Percentiles rank a stretch among this genome's conserved stretches.
Conservation (phyloP, 2,888 invertebrate genomes). For the Crocallis elinguaria region DNA sequence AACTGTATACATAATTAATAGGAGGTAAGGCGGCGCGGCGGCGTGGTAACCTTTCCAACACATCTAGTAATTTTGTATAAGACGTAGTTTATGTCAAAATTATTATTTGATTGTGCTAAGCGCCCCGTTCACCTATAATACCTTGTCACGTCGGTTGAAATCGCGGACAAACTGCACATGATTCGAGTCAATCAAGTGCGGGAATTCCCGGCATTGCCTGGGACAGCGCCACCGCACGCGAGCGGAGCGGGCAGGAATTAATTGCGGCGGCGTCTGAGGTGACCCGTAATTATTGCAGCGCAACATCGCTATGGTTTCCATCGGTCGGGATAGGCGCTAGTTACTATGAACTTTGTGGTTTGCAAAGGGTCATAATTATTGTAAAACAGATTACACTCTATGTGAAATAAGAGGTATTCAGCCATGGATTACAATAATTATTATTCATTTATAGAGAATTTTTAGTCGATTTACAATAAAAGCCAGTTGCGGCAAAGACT, state of each 20-base stretch:
- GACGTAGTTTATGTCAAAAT: too few species aligned
- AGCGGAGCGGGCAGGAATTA: slow-evolving; percentile 59
- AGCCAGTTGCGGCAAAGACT: too few species aligned
- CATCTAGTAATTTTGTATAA: too few species aligned
- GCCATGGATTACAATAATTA: too few species aligned
- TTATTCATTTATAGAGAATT: too few species aligned
- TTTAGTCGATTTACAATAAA: too few species aligned
- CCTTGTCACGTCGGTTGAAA: neutral
- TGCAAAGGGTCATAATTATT: neutral
- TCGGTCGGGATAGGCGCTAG: neutral
- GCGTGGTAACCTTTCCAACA: too few species aligned
- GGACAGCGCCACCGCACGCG: slow-evolving; percentile 62
- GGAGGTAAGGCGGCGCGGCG: too few species aligned
- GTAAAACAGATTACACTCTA: too few species aligned
- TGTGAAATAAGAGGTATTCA: too few species aligned
- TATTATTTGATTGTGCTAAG: too few species aligned
- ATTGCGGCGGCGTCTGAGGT: slow-evolving; percentile 72
- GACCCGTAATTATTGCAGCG: slow-evolving; percentile 64
- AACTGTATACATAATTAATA: too few species aligned
- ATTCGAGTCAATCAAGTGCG: slow-evolving; percentile 41
- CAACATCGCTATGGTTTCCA: slow-evolving; percentile 28
- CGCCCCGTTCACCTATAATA: neutral
- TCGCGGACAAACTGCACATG: neutral
- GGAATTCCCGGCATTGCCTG: slow-evolving; percentile 55
- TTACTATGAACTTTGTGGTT: slow-evolving; percentile 11